Evolutionary conservation across 1,140 invertebrate genomes (phyloP).

Genomic region (Ostrea denselamellosa): DNA sequence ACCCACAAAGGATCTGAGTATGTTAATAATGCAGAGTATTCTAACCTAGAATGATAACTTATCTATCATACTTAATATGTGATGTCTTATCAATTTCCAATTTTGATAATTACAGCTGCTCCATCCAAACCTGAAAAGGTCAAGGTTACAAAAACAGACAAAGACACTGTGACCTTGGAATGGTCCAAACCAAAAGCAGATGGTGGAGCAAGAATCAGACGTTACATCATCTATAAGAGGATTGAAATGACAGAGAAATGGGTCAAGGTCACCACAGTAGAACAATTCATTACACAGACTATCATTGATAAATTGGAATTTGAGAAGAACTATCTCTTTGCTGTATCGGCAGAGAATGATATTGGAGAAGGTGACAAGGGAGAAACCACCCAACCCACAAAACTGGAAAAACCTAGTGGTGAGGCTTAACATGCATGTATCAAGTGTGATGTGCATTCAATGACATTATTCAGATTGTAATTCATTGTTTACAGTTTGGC

Average conservation of each 20-base stretch:
- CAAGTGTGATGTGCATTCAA: no score
- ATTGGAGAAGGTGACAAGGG: conserved; percentile 86
- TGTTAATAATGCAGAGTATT: conserved; percentile 78
- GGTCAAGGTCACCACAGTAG: conserved; percentile 82
- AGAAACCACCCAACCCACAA: conserved; percentile 89
- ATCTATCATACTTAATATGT: neutral
- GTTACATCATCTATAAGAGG: conserved; percentile 87
- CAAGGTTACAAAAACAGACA: conserved; percentile 66
- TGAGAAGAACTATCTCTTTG: conserved; percentile 95
- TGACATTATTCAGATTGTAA: no score
- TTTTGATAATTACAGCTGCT: conserved; percentile 85
- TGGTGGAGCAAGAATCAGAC: conserved; percentile 87
- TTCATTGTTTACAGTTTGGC: no score
- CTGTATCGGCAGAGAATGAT: conserved; percentile 93
- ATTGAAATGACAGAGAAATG: conserved; percentile 66
- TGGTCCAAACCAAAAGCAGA: conserved; percentile 94
- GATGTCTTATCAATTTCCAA: neutral
- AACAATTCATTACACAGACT: conserved; percentile 79
- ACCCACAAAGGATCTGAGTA: conserved; percentile 93
- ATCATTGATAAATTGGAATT: conserved; percentile 85
- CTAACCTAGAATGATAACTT: neutral
- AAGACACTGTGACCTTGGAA: conserved; percentile 91
- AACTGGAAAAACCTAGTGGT: conserved; percentile 71
- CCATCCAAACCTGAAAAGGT: conserved; percentile 91
- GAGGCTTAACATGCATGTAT: neutral